A percentile compares a stretch with the other conserved stretches of the same genome.
phyloP scores from a whole-genome alignment of 2,113 vertebrate genomes.

The Microtus montanus region DNA sequence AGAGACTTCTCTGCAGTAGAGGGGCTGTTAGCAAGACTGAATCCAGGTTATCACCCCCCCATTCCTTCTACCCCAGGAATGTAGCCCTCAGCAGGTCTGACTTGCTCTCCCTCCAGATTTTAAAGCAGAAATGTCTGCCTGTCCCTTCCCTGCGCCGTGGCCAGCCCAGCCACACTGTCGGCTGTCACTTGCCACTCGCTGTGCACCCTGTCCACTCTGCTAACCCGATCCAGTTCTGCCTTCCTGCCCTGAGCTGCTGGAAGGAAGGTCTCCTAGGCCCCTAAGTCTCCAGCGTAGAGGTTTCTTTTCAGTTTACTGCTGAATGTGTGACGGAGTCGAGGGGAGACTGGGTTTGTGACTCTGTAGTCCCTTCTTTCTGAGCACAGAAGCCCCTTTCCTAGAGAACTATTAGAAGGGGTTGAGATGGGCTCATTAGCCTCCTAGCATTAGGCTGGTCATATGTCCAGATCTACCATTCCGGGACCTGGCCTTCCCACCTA shows the following conservation, averaged over 20 bases:
- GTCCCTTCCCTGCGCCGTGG: background rate
- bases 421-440: background rate
- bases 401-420: background rate
- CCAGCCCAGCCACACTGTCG: background rate
- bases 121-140: background rate
- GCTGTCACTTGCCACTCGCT: rapidly evolving
- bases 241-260: background rate
- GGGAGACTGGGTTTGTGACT: background rate
- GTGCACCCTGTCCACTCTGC: background rate
- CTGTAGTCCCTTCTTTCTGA: background rate
- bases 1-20: background rate
- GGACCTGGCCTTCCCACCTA: background rate
- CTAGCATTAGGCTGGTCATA: background rate
- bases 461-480: background rate
- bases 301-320: background rate
- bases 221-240: background rate
- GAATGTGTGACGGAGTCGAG: background rate
- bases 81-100: background rate
- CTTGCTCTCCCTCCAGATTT: background rate
- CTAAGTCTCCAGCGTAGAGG: background rate
- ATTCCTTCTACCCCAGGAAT: background rate
- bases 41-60: background rate
- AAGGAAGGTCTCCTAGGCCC: background rate
- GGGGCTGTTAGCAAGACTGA: too few relatives aligned
- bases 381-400: background rate